These are phyloP conservation scores for Falco punctatus DNA, from an alignment of 2,113 vertebrate genomes.

Conservation along the genomic window DNA sequence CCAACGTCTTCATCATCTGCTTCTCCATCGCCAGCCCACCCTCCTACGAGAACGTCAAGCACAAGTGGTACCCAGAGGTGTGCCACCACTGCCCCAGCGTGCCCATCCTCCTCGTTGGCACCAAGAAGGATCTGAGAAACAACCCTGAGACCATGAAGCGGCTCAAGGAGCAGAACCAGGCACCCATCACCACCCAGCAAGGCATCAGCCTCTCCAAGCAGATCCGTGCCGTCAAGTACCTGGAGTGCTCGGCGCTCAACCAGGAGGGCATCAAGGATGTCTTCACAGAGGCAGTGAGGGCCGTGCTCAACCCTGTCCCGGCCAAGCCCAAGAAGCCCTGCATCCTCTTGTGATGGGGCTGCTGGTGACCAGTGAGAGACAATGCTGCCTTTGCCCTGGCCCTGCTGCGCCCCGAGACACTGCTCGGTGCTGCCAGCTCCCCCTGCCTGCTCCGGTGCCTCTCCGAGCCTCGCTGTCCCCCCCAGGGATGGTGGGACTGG, in stretches of 20 bases:
- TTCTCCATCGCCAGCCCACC: conserved; percentile 94
- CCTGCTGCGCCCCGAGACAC: background rate
- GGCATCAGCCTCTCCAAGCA: conserved; percentile 87
- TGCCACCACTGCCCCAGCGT: conserved; percentile 93
- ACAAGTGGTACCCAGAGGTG: conserved; percentile 97
- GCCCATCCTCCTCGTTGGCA: conserved; percentile 93
- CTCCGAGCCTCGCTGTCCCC: background rate
- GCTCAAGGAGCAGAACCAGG: conserved; percentile 93
- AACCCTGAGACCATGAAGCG: conserved; percentile 85
- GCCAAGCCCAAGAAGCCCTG: conserved; percentile 81
- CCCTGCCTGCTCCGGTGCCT: rapidly evolving
- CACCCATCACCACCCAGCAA: conserved; percentile 86
- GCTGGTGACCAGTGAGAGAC: background rate
- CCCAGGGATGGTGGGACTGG: background rate
- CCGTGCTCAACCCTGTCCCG: conserved; percentile 87
- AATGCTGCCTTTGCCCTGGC: background rate
- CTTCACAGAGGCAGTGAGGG: conserved; percentile 86
- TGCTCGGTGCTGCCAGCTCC: background rate
- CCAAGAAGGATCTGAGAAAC: conserved; percentile 93
- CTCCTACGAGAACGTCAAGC: conserved; percentile 93
- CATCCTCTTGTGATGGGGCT: conserved; percentile 81
- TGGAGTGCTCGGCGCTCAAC: conserved; percentile 94
- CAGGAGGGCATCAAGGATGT: conserved; percentile 97
- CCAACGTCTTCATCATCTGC: conserved; percentile 95
- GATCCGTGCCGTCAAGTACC: conserved; percentile 90